Conservation (phyloP, 2,888 invertebrate genomes). For the Epiblema foenella region DNA sequence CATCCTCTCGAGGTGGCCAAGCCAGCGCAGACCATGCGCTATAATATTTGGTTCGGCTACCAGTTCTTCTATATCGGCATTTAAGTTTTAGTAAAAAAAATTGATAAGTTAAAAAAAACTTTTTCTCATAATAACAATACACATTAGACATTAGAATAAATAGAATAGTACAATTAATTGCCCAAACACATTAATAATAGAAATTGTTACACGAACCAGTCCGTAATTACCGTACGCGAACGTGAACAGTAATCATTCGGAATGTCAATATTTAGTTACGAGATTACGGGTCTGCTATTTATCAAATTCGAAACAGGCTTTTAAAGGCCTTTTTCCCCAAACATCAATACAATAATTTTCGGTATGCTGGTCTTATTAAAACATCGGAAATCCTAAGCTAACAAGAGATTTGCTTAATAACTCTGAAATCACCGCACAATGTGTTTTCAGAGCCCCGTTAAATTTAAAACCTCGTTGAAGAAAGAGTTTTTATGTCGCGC, state of each 20-base stretch:
- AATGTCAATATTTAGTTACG: conserved; percentile 9
- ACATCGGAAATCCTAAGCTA: conserved; percentile 40
- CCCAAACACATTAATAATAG: not conserved
- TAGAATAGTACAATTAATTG: not conserved
- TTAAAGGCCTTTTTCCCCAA: conserved; percentile 19
- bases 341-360: conserved; percentile 40
- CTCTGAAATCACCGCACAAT: conserved; percentile 32
- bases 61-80: too few species aligned
- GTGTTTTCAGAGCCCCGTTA: conserved; percentile 34
- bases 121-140: not conserved
- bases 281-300: conserved; percentile 22
- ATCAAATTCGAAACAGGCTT: conserved; percentile 10
- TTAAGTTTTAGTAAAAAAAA: too few species aligned
- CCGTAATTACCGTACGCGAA: not conserved
- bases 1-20: too few species aligned
- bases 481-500: conserved; percentile 20
- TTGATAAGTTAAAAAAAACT: too few species aligned
- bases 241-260: not conserved
- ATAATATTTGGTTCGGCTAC: too few species aligned
- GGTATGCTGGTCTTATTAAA: conserved; percentile 38
- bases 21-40: too few species aligned
- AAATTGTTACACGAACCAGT: not conserved
- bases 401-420: conserved; percentile 43
- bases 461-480: conserved; percentile 35
- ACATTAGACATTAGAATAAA: not conserved